Evolutionary conservation across 1,140 invertebrate genomes (phyloP).

Genomic region (Bicyclus anynana): DNA sequence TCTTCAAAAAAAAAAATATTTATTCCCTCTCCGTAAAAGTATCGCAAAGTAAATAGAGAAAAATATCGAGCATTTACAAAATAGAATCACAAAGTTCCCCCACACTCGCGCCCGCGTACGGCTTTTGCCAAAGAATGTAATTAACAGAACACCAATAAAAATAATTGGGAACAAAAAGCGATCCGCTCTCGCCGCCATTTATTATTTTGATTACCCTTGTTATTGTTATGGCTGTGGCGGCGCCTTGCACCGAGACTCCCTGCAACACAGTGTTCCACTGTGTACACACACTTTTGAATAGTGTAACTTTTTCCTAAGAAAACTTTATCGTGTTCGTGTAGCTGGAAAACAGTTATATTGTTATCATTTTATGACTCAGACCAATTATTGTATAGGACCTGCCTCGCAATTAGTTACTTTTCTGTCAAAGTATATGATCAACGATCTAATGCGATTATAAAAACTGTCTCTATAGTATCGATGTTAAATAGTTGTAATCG

Average conservation of each 20-base stretch:
- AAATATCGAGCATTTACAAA: slow-evolving; percentile 10
- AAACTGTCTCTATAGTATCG: too few relatives aligned
- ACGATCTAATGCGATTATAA: too few relatives aligned
- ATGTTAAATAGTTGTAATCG: too few relatives aligned
- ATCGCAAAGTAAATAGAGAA: background rate
- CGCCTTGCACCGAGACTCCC: slow-evolving; percentile 2
- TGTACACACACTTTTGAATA: background rate
- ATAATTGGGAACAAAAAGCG: slow-evolving; percentile 67
- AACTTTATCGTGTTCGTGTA: slow-evolving; percentile 7
- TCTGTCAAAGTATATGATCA: too few relatives aligned
- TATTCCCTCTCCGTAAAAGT: too few relatives aligned
- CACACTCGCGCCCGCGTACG: slow-evolving; percentile 23
- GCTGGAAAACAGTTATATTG: slow-evolving; percentile 14
- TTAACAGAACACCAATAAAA: slow-evolving; percentile 69
- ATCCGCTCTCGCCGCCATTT: slow-evolving; percentile 55
- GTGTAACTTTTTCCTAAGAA: background rate
- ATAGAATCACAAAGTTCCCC: slow-evolving; percentile 7
- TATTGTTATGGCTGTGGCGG: slow-evolving; percentile 48
- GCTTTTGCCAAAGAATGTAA: slow-evolving; percentile 59
- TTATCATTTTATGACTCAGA: slow-evolving; percentile 23
- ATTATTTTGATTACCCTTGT: slow-evolving; percentile 67
- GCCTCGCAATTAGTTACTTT: too few relatives aligned
- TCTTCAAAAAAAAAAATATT: too few relatives aligned
- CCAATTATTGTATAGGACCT: too few relatives aligned
- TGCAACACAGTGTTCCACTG: slow-evolving; percentile 10